These are phyloP conservation scores for Grapholita molesta DNA, from an alignment of 1,140 invertebrate genomes.

Conservation along the genomic window DNA sequence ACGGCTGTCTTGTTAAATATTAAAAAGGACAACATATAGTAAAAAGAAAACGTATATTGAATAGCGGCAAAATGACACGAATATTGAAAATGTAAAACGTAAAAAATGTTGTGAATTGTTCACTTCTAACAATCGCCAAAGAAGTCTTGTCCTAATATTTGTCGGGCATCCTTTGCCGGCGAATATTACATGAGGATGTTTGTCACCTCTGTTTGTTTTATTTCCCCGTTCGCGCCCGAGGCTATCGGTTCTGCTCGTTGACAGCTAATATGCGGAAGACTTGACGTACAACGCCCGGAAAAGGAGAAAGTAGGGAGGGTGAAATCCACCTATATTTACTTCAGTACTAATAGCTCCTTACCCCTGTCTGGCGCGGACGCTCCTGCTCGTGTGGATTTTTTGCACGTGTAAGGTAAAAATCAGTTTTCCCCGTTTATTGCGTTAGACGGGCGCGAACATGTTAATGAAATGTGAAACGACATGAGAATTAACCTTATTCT, in stretches of 20 bases:
- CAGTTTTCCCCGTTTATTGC: constrained; percentile 39
- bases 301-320: constrained; percentile 14
- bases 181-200: constrained; percentile 24
- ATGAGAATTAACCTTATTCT: neutral
- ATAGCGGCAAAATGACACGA: no score
- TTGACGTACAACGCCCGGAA: constrained; percentile 28
- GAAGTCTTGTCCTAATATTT: constrained; percentile 24
- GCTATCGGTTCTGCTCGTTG: constrained; percentile 31
- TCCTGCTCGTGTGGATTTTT: constrained; percentile 25
- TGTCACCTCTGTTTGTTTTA: constrained; percentile 29
- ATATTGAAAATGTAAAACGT: no score
- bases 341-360: constrained; percentile 18
- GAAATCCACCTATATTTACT: neutral
- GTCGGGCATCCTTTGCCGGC: constrained; percentile 14
- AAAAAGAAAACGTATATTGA: no score
- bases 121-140: neutral
- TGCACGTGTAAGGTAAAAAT: constrained; percentile 39
- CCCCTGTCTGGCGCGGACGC: constrained; percentile 19
- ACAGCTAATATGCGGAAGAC: constrained; percentile 38
- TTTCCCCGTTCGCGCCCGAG: constrained; percentile 26
- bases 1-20: neutral
- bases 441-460: constrained; percentile 37
- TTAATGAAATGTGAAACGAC: constrained; percentile 57
- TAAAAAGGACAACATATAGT: neutral
- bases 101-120: no score